Percentiles rank a stretch among this genome's conserved stretches.
These are phyloP conservation scores for Phalanger gymnotis DNA, from an alignment of 2,797 vertebrate genomes.

Conservation along the genomic window DNA sequence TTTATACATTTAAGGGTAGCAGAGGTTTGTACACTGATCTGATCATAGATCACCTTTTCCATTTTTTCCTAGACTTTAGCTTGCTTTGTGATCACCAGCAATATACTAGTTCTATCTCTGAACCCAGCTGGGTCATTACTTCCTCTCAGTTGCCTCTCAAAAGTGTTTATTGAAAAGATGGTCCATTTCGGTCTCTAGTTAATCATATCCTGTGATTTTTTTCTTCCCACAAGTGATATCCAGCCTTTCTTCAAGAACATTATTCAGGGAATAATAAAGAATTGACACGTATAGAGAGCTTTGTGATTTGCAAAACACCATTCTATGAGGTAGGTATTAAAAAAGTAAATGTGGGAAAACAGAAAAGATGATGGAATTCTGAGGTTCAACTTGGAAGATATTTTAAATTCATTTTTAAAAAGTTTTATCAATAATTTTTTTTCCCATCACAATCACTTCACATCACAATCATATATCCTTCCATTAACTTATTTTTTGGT, in stretches of 20 bases:
- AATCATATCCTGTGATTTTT: not conserved
- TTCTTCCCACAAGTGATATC: not conserved
- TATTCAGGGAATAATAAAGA: not conserved
- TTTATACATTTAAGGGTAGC: not conserved
- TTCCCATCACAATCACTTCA: not conserved
- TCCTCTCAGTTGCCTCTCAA: not conserved
- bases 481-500: not conserved
- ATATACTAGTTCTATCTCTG: not conserved
- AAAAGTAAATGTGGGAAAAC: not conserved
- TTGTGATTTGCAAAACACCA: not conserved
- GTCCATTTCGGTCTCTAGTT: not conserved
- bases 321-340: not conserved
- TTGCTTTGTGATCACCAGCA: not conserved
- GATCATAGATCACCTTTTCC: not conserved
- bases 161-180: not conserved
- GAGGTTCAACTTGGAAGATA: not conserved
- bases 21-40: not conserved
- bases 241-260: not conserved
- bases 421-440: not conserved
- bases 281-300: not conserved
- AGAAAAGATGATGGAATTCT: not conserved
- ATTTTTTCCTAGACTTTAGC: not conserved
- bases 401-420: not conserved
- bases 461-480: not conserved
- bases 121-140: not conserved